These are phyloP conservation scores for Larimichthys crocea DNA, from an alignment of 2,113 vertebrate species.

Conservation along the genomic window DNA sequence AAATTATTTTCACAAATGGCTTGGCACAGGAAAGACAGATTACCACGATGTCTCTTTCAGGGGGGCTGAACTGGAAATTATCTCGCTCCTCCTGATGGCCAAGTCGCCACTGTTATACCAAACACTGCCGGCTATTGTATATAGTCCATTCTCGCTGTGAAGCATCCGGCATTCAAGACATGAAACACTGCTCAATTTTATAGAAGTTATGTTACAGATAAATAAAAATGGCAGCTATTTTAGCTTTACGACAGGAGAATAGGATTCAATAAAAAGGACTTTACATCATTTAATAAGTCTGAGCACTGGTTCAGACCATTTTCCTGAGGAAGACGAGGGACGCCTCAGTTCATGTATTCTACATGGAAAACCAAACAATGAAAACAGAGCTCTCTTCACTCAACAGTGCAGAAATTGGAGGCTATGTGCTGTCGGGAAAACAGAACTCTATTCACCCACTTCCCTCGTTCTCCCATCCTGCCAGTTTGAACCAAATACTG, in stretches of 20 bases:
- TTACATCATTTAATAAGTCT: background rate
- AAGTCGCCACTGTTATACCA: conserved; percentile 19
- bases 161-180: conserved; percentile 1
- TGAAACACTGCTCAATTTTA: conserved; percentile 19
- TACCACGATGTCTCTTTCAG: conserved; percentile 28
- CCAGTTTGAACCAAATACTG: background rate
- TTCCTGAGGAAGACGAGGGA: background rate
- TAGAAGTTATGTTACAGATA: conserved; percentile 13
- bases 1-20: conserved; percentile 52
- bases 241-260: background rate
- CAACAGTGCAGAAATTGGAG: background rate
- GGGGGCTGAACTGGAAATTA: conserved; percentile 29
- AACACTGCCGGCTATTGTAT: background rate
- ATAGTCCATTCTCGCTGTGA: background rate
- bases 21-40: conserved; percentile 41
- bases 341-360: background rate
- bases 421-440: conserved; percentile 1
- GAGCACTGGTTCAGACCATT: background rate
- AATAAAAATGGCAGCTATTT: conserved; percentile 15
- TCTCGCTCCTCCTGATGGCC: conserved; percentile 22
- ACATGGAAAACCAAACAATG: background rate
- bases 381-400: background rate
- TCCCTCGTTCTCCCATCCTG: background rate
- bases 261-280: conserved; percentile 5
- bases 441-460: conserved; percentile 1